Conservation (phyloP, 1,140 invertebrate genomes). For the Contarinia nasturtii region DNA sequence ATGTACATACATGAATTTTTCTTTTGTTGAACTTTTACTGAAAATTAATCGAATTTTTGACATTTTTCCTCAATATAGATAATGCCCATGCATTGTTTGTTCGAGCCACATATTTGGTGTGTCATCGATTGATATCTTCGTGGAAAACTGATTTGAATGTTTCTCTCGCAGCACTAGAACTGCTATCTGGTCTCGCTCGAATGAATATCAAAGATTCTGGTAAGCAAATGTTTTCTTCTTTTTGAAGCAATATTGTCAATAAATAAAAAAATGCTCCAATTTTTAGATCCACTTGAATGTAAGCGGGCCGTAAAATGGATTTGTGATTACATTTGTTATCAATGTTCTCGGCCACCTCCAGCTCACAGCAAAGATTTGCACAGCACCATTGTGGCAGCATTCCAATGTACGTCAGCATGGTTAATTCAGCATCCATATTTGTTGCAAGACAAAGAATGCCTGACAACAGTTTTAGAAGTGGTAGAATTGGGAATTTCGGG, state of each 20-base stretch:
- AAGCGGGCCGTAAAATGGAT: slow-evolving; percentile 93
- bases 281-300: slow-evolving; percentile 61
- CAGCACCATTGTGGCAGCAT: slow-evolving; percentile 91
- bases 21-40: neutral
- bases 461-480: slow-evolving; percentile 84
- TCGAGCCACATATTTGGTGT: slow-evolving; percentile 79
- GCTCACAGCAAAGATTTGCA: slow-evolving; percentile 95
- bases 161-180: slow-evolving; percentile 80
- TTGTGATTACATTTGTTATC: slow-evolving; percentile 90
- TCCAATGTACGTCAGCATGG: slow-evolving; percentile 82
- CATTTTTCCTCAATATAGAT: slow-evolving; percentile 9
- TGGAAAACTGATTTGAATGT: slow-evolving; percentile 94
- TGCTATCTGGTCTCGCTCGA: slow-evolving; percentile 73
- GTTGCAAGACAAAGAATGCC: slow-evolving; percentile 77
- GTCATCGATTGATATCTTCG: slow-evolving; percentile 81
- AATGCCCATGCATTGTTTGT: slow-evolving; percentile 55
- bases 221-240: slow-evolving; percentile 21
- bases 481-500: slow-evolving; percentile 96
- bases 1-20: neutral
- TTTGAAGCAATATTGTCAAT: no score
- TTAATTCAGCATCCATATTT: slow-evolving; percentile 72
- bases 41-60: neutral
- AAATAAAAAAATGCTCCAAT: no score
- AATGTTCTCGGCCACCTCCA: slow-evolving; percentile 86
- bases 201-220: slow-evolving; percentile 69